Conservation (phyloP, 1,140 invertebrate species). For the Hycleus cichorii region DNA sequence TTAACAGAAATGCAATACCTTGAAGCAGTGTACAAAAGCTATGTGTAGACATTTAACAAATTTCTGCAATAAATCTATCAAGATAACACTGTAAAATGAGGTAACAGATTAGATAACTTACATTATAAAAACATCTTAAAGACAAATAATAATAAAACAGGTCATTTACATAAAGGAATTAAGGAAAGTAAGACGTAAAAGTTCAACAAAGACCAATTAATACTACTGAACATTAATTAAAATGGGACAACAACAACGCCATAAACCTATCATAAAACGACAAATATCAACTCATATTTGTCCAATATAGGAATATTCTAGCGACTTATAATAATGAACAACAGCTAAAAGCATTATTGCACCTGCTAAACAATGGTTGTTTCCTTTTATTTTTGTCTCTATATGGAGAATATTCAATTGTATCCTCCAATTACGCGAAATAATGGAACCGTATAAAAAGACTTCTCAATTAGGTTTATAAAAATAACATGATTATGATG, state of each 20-base stretch:
- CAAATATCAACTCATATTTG: too few species aligned
- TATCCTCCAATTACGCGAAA: not conserved
- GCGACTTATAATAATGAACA: slow-evolving; percentile 38
- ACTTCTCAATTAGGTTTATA: slow-evolving; percentile 17
- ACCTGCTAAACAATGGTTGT: slow-evolving; percentile 15
- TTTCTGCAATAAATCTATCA: slow-evolving; percentile 11
- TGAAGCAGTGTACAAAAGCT: slow-evolving; percentile 31
- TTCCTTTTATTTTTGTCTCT: not conserved
- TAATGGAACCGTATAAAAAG: slow-evolving; percentile 12
- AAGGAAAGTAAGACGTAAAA: not conserved
- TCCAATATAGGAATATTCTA: slow-evolving; percentile 8
- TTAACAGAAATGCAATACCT: slow-evolving; percentile 26
- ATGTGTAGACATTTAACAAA: slow-evolving; percentile 17
- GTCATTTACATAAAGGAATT: slow-evolving; percentile 9
- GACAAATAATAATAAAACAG: slow-evolving; percentile 15
- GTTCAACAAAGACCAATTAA: not conserved
- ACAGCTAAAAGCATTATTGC: slow-evolving; percentile 32
- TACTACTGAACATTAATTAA: too few species aligned
- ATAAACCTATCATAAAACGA: too few species aligned
- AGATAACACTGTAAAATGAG: slow-evolving; percentile 17
- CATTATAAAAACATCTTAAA: slow-evolving; percentile 13
- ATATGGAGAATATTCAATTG: not conserved
- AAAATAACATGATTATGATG: slow-evolving; percentile 22
- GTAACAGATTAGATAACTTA: slow-evolving; percentile 7
- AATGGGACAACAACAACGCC: too few species aligned